Percentiles rank a stretch among this genome's conserved stretches.
Conservation (phyloP, 2,113 vertebrate species). For the Australoheros scitulus region DNA sequence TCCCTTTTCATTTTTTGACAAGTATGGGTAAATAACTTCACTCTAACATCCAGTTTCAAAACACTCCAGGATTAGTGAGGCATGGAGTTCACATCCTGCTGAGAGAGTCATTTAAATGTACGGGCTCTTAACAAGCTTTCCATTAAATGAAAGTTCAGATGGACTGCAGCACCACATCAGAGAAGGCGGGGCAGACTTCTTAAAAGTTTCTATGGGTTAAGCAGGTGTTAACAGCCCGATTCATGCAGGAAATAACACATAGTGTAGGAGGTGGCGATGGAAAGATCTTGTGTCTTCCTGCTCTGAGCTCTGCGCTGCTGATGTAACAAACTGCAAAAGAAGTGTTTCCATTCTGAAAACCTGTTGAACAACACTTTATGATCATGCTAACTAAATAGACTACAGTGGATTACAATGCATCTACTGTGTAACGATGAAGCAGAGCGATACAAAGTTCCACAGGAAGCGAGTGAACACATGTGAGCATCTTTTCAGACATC, state of each 20-base stretch:
- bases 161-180: conserved; percentile 29
- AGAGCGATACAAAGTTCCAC: conserved; percentile 45
- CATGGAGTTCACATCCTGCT: background rate
- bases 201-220: conserved; percentile 26
- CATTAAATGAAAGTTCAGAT: conserved; percentile 30
- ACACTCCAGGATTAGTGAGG: background rate
- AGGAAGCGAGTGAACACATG: conserved; percentile 57
- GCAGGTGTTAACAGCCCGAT: conserved; percentile 50
- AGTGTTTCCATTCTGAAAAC: conserved; percentile 55
- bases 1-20: conserved; percentile 6
- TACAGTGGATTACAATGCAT: conserved; percentile 1
- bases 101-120: conserved; percentile 10
- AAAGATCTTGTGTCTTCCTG: conserved; percentile 70
- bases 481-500: conserved; percentile 53
- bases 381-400: conserved; percentile 8
- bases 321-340: conserved; percentile 31
- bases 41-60: background rate
- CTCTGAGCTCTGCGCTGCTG: conserved; percentile 32
- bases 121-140: conserved; percentile 10
- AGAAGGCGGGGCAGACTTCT: background rate
- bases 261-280: conserved; percentile 45
- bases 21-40: background rate
- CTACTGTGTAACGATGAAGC: conserved; percentile 17
- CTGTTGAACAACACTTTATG: conserved; percentile 28
- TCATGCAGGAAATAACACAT: conserved; percentile 33